Base-by-base conservation (phyloP, 2,888 invertebrate species). In the Oscheius sp. region DNA sequence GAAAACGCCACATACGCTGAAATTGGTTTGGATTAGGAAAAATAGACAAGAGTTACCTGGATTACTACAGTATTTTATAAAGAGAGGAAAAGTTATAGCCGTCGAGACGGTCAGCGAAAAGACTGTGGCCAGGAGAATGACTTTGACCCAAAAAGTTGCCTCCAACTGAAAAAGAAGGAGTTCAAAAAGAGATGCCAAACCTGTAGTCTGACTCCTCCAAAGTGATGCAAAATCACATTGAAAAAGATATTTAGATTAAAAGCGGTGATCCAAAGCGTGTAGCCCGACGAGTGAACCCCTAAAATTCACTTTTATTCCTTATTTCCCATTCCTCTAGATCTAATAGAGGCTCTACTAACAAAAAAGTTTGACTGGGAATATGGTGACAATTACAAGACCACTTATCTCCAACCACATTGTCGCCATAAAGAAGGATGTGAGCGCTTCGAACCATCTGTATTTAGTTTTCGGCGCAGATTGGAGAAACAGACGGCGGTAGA, bases 211-310 rank as follows among this genome's bases (percentile, higher is more conserved):
- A 78, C 67, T 3, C 84, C 83, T 45, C 81, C 77, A 57, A 78
- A 81, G 57, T 84, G 80, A 46, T 83, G 83, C 2, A 84, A 67
- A 10, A 83, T 65, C 2, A 77, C 72, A 69, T 81, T 84, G 64
- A 85, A 78, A 6, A 84, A 65, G 74, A 85, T 80, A 50, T 85
- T 85, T 65, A 85, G 80, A 65, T 82, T 81, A 74, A 85, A 83
- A 15, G 76, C 71, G 15, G 80, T 79, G 10, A 85, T 70, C 85
- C 85, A 85, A 6, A 84, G 70, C 0, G 80, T 76, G 64, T 81
- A 85, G 29, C 74, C 79, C 8, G 78, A 29, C 5, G 83, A 80
- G 66, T 85, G 85, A 10, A 83, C 61, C 37, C 76, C 84, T 82
- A 48, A 73, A 76, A 53, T 6, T 10, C 8, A 25, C 39, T 37